These are phyloP conservation scores for Rhodinocichla rosea DNA, from an alignment of 2,113 vertebrate genomes.

Conservation along the genomic window DNA sequence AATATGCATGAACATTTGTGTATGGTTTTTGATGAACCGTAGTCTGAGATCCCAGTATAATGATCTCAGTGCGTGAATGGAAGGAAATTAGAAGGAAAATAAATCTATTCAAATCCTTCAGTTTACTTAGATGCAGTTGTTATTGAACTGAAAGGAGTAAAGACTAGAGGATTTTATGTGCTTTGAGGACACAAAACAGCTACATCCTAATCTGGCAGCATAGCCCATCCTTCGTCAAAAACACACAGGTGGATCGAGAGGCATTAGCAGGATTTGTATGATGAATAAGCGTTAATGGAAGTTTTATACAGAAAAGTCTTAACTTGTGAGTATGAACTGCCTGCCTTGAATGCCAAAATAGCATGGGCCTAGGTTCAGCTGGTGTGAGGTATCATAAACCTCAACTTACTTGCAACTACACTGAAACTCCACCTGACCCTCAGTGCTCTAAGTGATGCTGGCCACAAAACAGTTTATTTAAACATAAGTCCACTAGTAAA, in stretches of 20 bases:
- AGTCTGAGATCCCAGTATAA: background rate
- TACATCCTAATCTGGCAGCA: background rate
- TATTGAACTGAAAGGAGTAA: background rate
- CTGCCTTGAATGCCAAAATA: background rate
- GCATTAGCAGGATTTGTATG: background rate
- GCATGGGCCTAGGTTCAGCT: background rate
- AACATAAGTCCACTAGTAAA: background rate
- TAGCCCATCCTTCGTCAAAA: background rate
- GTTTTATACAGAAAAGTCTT: constrained; percentile 1
- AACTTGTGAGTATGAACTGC: background rate
- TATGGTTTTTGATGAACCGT: background rate
- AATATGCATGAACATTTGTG: background rate
- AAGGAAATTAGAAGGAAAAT: background rate
- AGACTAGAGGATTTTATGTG: background rate
- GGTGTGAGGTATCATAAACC: background rate
- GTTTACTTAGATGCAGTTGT: background rate
- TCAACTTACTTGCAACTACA: background rate
- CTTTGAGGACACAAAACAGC: background rate
- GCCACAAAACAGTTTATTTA: background rate
- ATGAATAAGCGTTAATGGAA: background rate
- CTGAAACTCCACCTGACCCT: background rate
- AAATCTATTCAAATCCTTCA: background rate
- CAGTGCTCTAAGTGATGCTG: background rate
- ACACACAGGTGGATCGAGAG: background rate
- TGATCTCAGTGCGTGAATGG: background rate